A percentile compares a stretch with the other conserved stretches of the same genome.
phyloP scores from a whole-genome alignment of 53 echinoderm and acorn worm species.

The Mesocentrotus franciscanus region DNA sequence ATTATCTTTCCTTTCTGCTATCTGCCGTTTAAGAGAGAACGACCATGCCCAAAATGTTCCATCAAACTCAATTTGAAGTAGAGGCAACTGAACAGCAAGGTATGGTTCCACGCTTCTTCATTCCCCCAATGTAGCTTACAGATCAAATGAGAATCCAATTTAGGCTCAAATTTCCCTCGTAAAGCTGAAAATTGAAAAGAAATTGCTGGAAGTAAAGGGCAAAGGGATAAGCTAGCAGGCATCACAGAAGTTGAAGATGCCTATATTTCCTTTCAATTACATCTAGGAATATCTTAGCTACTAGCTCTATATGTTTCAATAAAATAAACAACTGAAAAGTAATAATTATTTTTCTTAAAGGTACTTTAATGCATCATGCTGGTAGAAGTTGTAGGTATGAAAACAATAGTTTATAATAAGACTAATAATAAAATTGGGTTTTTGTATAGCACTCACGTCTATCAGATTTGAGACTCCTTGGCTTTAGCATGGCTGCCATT shows the following conservation, averaged over 20 bases:
- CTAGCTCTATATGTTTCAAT: neutral
- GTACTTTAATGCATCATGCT: neutral
- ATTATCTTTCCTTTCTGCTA: neutral
- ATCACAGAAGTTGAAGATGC: conserved; percentile 26
- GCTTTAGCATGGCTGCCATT: too few relatives aligned
- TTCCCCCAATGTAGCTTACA: neutral
- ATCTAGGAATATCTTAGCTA: neutral
- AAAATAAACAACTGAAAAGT: neutral
- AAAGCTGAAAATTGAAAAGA: conserved; percentile 48
- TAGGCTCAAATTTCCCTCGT: conserved; percentile 48
- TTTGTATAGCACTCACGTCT: too few relatives aligned
- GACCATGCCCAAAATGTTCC: neutral
- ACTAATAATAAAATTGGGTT: too few relatives aligned
- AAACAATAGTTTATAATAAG: too few relatives aligned
- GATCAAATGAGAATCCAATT: conserved; percentile 41
- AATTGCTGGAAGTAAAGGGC: conserved; percentile 50
- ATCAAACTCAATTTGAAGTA: conserved; percentile 32
- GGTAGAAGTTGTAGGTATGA: neutral
- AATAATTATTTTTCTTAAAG: neutral
- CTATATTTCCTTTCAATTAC: conserved; percentile 26
- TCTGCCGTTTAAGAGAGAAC: neutral
- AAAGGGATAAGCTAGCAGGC: conserved; percentile 36
- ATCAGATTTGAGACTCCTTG: too few relatives aligned
- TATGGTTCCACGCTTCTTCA: neutral
- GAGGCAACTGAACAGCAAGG: neutral